A percentile compares a stretch with the other conserved stretches of the same genome.
Evolutionary conservation across 2,113 vertebrate genomes (phyloP).

Genomic region (Neodontobutis hainanensis): DNA sequence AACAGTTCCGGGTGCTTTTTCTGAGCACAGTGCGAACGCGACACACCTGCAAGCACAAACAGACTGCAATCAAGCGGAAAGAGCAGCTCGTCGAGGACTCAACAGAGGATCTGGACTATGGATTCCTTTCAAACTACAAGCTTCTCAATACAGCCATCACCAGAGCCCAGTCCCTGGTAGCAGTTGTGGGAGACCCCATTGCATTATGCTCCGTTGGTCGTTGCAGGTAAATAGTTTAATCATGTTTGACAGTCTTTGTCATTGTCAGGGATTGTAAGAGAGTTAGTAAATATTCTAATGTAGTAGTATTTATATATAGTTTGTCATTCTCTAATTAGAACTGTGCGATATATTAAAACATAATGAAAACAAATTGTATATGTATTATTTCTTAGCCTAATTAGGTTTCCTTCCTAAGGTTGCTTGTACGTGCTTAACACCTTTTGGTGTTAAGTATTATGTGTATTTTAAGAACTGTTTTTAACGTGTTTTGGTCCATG

Average conservation of each 20-base stretch:
- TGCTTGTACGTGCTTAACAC: too few species aligned
- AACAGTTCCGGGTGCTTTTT: constrained; percentile 97
- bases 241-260: neutral
- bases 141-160: constrained; percentile 99
- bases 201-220: constrained; percentile 96
- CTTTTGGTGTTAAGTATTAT: too few species aligned
- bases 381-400: too few species aligned
- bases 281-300: too few species aligned
- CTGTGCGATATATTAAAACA: too few species aligned
- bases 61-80: constrained; percentile 97
- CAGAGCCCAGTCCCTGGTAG: constrained; percentile 95
- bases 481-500: too few species aligned
- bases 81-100: constrained; percentile 98
- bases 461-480: too few species aligned
- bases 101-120: constrained; percentile 97
- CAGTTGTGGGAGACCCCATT: constrained; percentile 97
- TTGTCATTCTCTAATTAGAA: too few species aligned
- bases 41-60: constrained; percentile 98
- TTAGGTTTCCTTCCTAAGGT: too few species aligned
- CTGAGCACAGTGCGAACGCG: constrained; percentile 97
- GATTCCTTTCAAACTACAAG: constrained; percentile 98
- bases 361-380: too few species aligned
- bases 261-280: neutral
- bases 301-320: too few species aligned
- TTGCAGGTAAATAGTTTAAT: constrained; percentile 86